Evolutionary conservation across 2,113 vertebrate genomes (phyloP).

Genomic region (Anolis sagrei): DNA sequence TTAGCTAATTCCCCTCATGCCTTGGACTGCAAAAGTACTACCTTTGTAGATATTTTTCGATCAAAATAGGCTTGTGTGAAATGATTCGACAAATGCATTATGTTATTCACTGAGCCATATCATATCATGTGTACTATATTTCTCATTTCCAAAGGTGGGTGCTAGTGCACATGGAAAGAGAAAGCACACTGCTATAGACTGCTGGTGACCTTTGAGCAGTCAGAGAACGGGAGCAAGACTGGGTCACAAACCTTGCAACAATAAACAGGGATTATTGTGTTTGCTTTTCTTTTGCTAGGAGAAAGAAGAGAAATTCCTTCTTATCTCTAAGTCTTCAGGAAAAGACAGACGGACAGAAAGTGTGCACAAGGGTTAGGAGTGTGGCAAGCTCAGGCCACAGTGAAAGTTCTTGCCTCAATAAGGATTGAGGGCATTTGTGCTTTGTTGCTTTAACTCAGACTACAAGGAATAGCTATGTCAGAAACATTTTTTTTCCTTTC

Average conservation of each 20-base stretch:
- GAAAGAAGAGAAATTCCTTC: slow-evolving; percentile 30
- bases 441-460: slow-evolving; percentile 51
- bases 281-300: slow-evolving; percentile 53
- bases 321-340: slow-evolving; percentile 40
- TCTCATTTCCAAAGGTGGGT: not conserved
- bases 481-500: slow-evolving; percentile 57
- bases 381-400: not conserved
- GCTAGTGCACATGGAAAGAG: slow-evolving; percentile 29
- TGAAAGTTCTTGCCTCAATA: slow-evolving; percentile 31
- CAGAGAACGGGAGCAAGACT: slow-evolving; percentile 42
- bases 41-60: not conserved
- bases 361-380: not conserved
- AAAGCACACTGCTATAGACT: slow-evolving; percentile 22
- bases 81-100: slow-evolving; percentile 12
- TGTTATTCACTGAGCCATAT: not conserved
- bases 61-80: not conserved
- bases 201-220: slow-evolving; percentile 32
- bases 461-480: slow-evolving; percentile 46
- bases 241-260: slow-evolving; percentile 40
- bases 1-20: not conserved
- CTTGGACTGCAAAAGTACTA: not conserved
- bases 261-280: slow-evolving; percentile 51
- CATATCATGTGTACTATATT: slow-evolving; percentile 30
- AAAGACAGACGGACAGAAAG: slow-evolving; percentile 31
- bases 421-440: slow-evolving; percentile 39